A percentile compares a stretch with the other conserved stretches of the same genome.
These are phyloP conservation scores for Euzetes globulus DNA, from an alignment of 2,888 invertebrate species.

Conservation along the genomic window DNA sequence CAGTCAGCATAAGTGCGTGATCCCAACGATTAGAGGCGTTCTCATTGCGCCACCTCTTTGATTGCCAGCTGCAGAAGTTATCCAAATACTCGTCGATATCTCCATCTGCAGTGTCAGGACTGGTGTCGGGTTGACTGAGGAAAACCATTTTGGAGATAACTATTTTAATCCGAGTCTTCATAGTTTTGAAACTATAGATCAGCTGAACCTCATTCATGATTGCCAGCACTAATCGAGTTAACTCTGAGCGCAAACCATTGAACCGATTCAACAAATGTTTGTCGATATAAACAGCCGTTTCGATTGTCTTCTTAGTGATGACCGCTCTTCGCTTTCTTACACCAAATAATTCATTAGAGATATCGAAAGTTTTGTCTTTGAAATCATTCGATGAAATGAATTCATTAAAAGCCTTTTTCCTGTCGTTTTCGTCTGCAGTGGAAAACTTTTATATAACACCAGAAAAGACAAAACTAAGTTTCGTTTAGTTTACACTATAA, in stretches of 20 bases:
- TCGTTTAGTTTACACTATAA: no score
- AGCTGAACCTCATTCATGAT: conserved; percentile 43
- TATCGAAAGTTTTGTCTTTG: background rate
- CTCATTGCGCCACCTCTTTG: conserved; percentile 37
- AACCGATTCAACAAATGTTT: conserved; percentile 42
- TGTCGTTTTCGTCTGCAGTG: conserved; percentile 29
- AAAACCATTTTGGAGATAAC: conserved; percentile 45
- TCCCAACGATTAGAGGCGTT: conserved; percentile 45
- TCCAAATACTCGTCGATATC: conserved; percentile 46
- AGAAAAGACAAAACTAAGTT: no score
- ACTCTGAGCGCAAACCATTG: conserved; percentile 38
- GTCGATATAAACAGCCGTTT: conserved; percentile 46
- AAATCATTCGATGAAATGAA: conserved; percentile 5
- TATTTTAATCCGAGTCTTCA: conserved; percentile 44
- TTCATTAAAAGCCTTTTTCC: conserved; percentile 23
- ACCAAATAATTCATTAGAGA: background rate
- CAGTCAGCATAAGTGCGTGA: conserved; percentile 47
- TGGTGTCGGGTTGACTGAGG: conserved; percentile 42
- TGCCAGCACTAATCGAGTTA: conserved; percentile 38
- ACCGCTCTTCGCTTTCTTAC: background rate
- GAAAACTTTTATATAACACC: no score
- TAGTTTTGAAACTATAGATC: conserved; percentile 45
- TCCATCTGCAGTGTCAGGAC: conserved; percentile 42
- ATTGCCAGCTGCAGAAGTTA: conserved; percentile 47
- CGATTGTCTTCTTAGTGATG: conserved; percentile 41